Evolutionary conservation across 2,888 invertebrate species (phyloP).

Genomic region (Lacanobia oleracea): DNA sequence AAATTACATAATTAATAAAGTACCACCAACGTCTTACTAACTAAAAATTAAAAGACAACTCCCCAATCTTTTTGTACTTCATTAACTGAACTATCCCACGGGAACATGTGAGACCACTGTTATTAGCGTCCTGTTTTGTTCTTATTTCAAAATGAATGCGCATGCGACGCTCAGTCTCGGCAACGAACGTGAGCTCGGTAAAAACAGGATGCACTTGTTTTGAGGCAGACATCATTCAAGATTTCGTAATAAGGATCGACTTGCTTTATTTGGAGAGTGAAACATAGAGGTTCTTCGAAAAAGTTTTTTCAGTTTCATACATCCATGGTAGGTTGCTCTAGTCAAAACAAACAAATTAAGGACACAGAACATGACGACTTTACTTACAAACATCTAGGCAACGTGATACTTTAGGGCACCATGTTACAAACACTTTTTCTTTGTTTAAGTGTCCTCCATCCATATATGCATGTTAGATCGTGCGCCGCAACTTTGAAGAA

Average conservation of each 20-base stretch:
- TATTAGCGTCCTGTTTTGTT: constrained; percentile 32
- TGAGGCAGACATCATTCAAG: background rate
- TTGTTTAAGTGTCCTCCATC: too few species aligned
- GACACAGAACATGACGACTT: too few species aligned
- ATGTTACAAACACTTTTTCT: too few species aligned
- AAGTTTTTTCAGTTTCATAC: too few species aligned
- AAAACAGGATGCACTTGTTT: constrained; percentile 24
- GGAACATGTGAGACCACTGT: constrained; percentile 36
- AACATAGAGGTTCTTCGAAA: too few species aligned
- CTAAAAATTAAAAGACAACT: background rate
- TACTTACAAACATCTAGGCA: too few species aligned
- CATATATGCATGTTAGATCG: too few species aligned
- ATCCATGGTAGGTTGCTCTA: too few species aligned
- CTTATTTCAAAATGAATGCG: constrained; percentile 49
- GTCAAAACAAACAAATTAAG: too few species aligned
- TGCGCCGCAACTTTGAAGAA: too few species aligned
- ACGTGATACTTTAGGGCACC: too few species aligned
- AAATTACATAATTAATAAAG: background rate
- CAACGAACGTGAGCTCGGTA: background rate
- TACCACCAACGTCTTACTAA: constrained; percentile 13
- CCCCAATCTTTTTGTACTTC: constrained; percentile 10
- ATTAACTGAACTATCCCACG: constrained; percentile 47
- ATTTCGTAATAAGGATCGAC: background rate
- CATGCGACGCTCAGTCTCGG: constrained; percentile 25
- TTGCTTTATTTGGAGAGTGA: background rate